Evolutionary conservation across 2,113 vertebrate genomes (phyloP).

Genomic region (Vimba vimba): DNA sequence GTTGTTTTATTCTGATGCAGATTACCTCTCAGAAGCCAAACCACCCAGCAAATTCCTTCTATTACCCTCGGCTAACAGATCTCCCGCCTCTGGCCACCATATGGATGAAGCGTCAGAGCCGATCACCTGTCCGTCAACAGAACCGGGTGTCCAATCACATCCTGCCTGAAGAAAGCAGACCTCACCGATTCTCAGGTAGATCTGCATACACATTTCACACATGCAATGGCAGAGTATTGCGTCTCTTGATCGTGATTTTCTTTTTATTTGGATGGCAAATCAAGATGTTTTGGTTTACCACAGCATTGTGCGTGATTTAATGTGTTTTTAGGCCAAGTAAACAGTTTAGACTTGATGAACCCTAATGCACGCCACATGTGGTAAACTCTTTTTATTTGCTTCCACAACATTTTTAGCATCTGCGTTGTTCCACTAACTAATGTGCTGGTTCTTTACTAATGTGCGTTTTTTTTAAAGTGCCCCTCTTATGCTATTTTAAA

Average conservation of each 20-base stretch:
- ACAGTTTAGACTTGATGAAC: conserved; percentile 1
- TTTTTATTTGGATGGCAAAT: background rate
- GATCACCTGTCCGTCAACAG: conserved; percentile 63
- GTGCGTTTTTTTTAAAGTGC: too few species aligned
- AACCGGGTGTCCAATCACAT: conserved; percentile 77
- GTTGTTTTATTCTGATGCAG: conserved; percentile 58
- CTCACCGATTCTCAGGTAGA: conserved; percentile 72
- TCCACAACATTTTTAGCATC: background rate
- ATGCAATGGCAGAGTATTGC: background rate
- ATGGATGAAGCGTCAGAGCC: conserved; percentile 68
- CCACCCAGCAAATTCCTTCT: conserved; percentile 82
- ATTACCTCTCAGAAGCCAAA: conserved; percentile 81
- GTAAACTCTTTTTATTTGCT: conserved; percentile 24
- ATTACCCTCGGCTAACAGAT: conserved; percentile 75
- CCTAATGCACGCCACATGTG: conserved; percentile 12
- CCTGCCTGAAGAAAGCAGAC: conserved; percentile 71
- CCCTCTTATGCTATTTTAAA: too few species aligned
- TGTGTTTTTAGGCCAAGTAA: background rate
- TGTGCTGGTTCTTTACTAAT: too few species aligned
- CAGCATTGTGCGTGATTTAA: background rate
- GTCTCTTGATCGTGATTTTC: background rate
- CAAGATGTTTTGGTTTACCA: background rate
- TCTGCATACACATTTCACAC: background rate
- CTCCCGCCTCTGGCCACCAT: conserved; percentile 77
- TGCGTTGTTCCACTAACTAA: background rate